These are phyloP conservation scores for Ophthalmolycus amberensis DNA, from an alignment of 2,113 vertebrate genomes.

Conservation along the genomic window DNA sequence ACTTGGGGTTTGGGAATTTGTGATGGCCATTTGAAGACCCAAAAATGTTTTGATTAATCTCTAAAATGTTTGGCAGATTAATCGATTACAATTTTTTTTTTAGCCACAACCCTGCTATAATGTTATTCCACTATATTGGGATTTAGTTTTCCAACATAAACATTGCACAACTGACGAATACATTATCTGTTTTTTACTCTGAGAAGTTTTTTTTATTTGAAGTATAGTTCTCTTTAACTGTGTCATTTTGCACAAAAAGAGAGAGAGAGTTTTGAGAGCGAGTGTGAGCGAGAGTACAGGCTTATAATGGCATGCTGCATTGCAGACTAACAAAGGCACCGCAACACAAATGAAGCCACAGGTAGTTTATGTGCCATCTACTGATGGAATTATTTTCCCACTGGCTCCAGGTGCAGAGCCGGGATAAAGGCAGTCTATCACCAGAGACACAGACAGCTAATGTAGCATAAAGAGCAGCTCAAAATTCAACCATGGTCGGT, in stretches of 20 bases:
- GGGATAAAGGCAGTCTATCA: conserved; percentile 62
- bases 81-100: neutral
- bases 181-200: neutral
- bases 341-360: conserved; percentile 44
- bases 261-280: neutral
- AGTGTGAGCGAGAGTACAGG: neutral
- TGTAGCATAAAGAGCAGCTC: conserved; percentile 67
- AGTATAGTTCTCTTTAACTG: neutral
- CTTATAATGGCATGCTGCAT: conserved; percentile 34
- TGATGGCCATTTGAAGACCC: neutral
- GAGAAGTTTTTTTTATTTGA: neutral
- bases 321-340: conserved; percentile 52
- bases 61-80: neutral
- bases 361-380: conserved; percentile 54
- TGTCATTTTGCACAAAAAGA: conserved; percentile 25
- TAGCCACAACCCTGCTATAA: neutral
- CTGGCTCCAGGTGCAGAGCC: conserved; percentile 62
- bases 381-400: conserved; percentile 53
- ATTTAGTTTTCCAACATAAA: neutral
- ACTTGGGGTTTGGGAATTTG: neutral
- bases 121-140: neutral
- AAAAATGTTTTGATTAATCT: neutral
- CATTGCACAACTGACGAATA: neutral
- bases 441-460: conserved; percentile 67
- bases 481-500: conserved; percentile 61